A percentile compares a stretch with the other conserved stretches of the same genome.
Evolutionary conservation across 30 jellyfish, hydroid and myxozoan species (phyloP).

Genomic region (Chironex yamaguchii): DNA sequence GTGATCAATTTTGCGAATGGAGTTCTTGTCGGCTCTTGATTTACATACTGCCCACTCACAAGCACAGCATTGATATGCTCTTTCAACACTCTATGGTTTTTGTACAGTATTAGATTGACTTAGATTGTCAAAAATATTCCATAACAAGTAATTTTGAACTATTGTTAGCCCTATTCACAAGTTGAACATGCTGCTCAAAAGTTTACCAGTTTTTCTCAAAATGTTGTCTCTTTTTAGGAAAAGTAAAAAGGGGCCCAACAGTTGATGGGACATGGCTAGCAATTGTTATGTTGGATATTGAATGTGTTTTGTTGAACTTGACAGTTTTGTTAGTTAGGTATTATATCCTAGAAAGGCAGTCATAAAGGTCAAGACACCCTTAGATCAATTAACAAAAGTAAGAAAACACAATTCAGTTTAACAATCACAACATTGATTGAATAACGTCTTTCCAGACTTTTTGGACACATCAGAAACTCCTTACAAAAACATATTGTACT

Average conservation of each 20-base stretch:
- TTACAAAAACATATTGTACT: too few relatives aligned
- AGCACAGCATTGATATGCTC: too few relatives aligned
- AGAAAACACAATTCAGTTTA: background rate
- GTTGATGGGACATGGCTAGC: background rate
- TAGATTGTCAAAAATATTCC: too few relatives aligned
- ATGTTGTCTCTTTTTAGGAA: background rate
- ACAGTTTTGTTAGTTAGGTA: background rate
- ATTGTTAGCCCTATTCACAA: too few relatives aligned
- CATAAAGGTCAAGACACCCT: background rate
- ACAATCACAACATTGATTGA: background rate
- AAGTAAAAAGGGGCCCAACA: background rate
- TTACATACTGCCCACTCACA: background rate
- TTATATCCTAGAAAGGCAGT: background rate
- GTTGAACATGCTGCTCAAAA: background rate
- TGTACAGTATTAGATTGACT: too few relatives aligned
- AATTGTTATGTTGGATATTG: background rate
- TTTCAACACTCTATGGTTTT: too few relatives aligned
- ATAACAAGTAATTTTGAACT: too few relatives aligned
- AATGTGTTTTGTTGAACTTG: background rate
- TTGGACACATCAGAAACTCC: too few relatives aligned
- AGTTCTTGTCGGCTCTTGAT: background rate
- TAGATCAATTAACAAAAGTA: background rate
- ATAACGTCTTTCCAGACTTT: too few relatives aligned
- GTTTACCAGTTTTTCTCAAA: background rate
- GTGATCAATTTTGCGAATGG: background rate